Percentiles rank a stretch among this genome's conserved stretches.
phyloP scores from a whole-genome alignment of 2,797 vertebrate species.

The Dromococcyx pavoninus region DNA sequence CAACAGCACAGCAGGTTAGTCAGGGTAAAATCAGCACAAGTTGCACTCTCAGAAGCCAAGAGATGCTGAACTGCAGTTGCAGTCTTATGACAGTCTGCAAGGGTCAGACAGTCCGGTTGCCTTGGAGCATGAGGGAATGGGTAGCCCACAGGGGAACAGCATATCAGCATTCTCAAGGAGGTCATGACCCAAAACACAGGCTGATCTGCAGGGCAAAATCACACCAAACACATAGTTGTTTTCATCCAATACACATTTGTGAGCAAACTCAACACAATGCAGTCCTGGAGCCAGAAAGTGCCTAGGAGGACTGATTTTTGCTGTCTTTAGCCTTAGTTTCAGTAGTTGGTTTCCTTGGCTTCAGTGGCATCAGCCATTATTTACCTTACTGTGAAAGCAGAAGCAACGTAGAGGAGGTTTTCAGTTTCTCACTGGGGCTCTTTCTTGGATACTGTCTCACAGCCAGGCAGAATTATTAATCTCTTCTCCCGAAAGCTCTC shows the following conservation, averaged over 20 bases:
- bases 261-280: not conserved
- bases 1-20: not conserved
- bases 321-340: not conserved
- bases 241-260: not conserved
- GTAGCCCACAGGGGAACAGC: not conserved
- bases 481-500: slow-evolving; percentile 18
- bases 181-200: not conserved
- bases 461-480: slow-evolving; percentile 46
- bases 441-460: not conserved
- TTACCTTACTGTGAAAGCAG: slow-evolving; percentile 41
- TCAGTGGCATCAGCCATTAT: slow-evolving; percentile 23
- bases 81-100: not conserved
- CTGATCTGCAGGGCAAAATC: not conserved
- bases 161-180: not conserved
- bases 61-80: not conserved
- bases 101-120: not conserved
- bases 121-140: fast-evolving
- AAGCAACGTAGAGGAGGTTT: slow-evolving; percentile 11
- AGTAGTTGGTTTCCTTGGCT: not conserved
- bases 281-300: not conserved
- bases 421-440: slow-evolving; percentile 20
- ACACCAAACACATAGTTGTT: not conserved
- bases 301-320: not conserved
- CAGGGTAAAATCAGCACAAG: not conserved
- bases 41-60: not conserved